Base-by-base conservation (phyloP, 2,888 invertebrate species). In the Listrodromus nycthemerus region DNA sequence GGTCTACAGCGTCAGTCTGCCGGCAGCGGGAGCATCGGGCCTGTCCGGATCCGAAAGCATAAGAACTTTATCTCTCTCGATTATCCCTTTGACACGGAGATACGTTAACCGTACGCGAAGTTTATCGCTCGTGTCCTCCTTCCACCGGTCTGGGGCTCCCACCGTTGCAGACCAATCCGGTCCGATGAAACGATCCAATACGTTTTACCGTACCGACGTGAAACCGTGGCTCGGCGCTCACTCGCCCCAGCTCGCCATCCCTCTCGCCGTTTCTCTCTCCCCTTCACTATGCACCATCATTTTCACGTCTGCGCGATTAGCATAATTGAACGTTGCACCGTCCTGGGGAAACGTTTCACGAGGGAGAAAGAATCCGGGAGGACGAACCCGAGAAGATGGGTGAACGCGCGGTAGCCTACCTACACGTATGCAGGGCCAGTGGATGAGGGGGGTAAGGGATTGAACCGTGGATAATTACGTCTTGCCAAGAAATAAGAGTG, bases 271-370 rank as follows among this genome's bases (percentile, higher is more conserved):
- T 13, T 27, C 45, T 27, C 41, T 45, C 41, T 45, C 16, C 41
- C 16, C 41, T 45, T 45, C 41, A 16, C 41, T 16, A 16, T 3
- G 70, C 77, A 83, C 83, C 83, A 86, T 86, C 82, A 86, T 86
- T 85, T 86, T 86, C 86, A 84, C 86, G 86, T 86, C 83, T 81
- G 81, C 84, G 55, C 79, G 86, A 89, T 90, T 89, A 90, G 88
- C 90, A 89, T 90, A 90, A 90, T 90, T 89, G 90, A 90, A 88
- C 89, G 89, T 89, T 90, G 65, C 75, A 87, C 81, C 86, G 65
- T 82, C 76, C 52, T 75, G 73, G 45, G 27, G 79, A 65, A 79
- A 69, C 19, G 61, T 50, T 45, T 16, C 10, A 61, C 48, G 67
- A 61, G 77, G 45, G 65, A 63, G 55, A 67, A 61, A 65, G 80